Evolutionary conservation across 2,797 vertebrate genomes (phyloP).

Genomic region (Molossus molossus): DNA sequence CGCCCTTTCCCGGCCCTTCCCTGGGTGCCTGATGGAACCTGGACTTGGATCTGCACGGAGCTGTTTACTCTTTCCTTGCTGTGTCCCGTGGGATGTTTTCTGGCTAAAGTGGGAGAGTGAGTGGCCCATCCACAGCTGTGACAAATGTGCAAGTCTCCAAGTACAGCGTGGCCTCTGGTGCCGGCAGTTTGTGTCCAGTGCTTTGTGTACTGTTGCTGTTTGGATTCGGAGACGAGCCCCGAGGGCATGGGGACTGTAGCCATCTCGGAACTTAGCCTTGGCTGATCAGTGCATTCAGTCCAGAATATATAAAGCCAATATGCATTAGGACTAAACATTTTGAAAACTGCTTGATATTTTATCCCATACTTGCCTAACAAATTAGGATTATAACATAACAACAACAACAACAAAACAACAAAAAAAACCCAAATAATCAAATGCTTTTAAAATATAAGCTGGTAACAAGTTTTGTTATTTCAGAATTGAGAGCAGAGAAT

Average conservation of each 20-base stretch:
- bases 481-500: background rate
- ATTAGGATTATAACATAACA: slow-evolving; percentile 46
- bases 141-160: background rate
- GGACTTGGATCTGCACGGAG: background rate
- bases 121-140: background rate
- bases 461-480: background rate
- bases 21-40: background rate
- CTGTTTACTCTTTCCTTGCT: background rate
- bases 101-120: background rate
- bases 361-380: slow-evolving; percentile 11
- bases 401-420: too few relatives aligned
- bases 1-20: background rate
- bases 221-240: background rate
- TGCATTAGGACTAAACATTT: slow-evolving; percentile 58
- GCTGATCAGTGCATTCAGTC: slow-evolving; percentile 12
- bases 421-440: slow-evolving; percentile 60
- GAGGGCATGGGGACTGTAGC: background rate
- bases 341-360: slow-evolving; percentile 46
- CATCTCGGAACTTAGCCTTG: background rate
- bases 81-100: background rate
- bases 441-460: background rate
- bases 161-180: background rate
- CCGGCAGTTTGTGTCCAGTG: background rate
- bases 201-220: background rate
- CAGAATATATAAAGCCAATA: slow-evolving; percentile 15